Evolutionary conservation across 2,888 invertebrate species (phyloP), one percentile per base, ranked within the genome.

Genomic region (Zelleria hepariella): DNA sequence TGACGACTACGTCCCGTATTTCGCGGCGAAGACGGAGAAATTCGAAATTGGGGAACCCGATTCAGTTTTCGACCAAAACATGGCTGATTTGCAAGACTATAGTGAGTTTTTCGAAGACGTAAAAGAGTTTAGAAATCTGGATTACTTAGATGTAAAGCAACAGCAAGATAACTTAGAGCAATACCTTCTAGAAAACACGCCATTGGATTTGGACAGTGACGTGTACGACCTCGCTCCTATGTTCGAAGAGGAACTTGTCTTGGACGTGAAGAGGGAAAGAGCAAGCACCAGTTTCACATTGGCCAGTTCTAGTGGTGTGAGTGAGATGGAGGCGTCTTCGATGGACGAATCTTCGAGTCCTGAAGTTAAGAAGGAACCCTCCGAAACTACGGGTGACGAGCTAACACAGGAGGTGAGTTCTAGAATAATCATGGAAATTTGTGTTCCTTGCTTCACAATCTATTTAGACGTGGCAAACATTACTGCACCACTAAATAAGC

Each of bases 71-170:
- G 88, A 90, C 55, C 91, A 91, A 65, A 92, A 91, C 65, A 67
- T 91, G 63, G 91, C 91, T 0, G 92, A 92, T 72, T 70, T 92
- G 10, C 82, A 84, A 62, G 91, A 91, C 63, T 92, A 90, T 63
- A 87, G 78, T 2, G 87, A 89, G 51, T 63, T 81, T 15, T 77
- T 80, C 5, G 77, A 82, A 26, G 86, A 84, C 25, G 73, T 78
- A 0, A 85, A 84, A 58, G 82, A 80, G 26, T 64, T 87, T 26
- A 76, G 76, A 64, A 86, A 66, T 69, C 73, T 87, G 64, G 90
- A 79, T 63, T 86, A 66, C 64, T 66, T 78, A 62, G 91, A 87
- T 57, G 74, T 78, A 0, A 88, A 87, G 57, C 80, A 82, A 23
- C 82, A 84, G 57, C 80, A 80, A 20, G 80, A 82, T 48, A 77